Conservation (phyloP, 2,888 invertebrate genomes). For the Capitulum mitella region DNA sequence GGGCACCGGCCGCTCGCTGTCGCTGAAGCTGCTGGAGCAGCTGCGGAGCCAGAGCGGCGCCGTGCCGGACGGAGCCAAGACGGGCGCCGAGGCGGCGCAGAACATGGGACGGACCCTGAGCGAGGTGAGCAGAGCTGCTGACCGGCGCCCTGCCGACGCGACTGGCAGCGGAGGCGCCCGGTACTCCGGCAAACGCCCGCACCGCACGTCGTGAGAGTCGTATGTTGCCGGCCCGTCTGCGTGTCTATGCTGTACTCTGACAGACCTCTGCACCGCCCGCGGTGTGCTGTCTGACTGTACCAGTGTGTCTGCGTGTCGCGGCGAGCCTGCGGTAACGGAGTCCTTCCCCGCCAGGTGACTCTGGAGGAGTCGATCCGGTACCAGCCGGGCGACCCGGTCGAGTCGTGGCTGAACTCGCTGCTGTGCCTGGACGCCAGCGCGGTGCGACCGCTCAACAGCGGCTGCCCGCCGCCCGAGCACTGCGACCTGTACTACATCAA, state of each 20-base stretch:
- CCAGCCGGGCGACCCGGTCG: constrained; percentile 73
- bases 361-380: constrained; percentile 94
- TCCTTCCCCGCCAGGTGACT: constrained; percentile 54
- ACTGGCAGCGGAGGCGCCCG: too few relatives aligned
- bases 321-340: too few relatives aligned
- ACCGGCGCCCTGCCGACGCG: too few relatives aligned
- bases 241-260: too few relatives aligned
- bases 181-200: too few relatives aligned
- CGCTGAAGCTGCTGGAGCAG: constrained; percentile 87
- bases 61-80: constrained; percentile 6
- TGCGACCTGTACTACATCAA: constrained; percentile 85
- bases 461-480: constrained; percentile 73
- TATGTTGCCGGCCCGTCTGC: too few relatives aligned
- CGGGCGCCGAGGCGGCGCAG: constrained; percentile 20
- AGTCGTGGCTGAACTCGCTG: constrained; percentile 81
- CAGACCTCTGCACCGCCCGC: too few relatives aligned
- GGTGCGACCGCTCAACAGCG: constrained; percentile 55
- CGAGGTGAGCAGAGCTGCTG: constrained; percentile 29
- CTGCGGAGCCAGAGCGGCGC: constrained; percentile 54
- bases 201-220: too few relatives aligned
- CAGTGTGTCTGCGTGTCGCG: too few relatives aligned
- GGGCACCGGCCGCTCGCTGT: constrained; percentile 93
- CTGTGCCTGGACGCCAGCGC: constrained; percentile 81
- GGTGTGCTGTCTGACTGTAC: too few relatives aligned
- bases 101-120: constrained; percentile 31